These are phyloP conservation scores for Pandemis heparana DNA, from an alignment of 2,888 invertebrate genomes.

Conservation along the genomic window DNA sequence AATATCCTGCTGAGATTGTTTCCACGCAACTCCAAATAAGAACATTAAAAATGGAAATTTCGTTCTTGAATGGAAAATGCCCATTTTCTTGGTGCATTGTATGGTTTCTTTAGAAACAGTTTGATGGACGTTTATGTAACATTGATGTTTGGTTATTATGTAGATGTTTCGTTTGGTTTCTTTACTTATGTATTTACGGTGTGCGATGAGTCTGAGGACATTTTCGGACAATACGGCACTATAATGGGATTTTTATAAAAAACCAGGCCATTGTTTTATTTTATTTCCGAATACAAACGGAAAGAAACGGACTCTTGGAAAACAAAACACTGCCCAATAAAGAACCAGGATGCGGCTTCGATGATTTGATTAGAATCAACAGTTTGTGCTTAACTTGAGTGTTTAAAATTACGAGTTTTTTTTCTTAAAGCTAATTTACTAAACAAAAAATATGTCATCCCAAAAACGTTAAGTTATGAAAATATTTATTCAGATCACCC, in stretches of 20 bases:
- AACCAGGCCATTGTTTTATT: not conserved
- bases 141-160: constrained; percentile 5
- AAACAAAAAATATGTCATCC: too few relatives aligned
- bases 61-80: constrained; percentile 17
- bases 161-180: constrained; percentile 1
- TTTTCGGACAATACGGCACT: not conserved
- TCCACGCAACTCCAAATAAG: constrained; percentile 3
- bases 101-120: constrained; percentile 16
- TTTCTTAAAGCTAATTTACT: too few relatives aligned
- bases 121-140: constrained; percentile 22
- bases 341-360: too few relatives aligned
- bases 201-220: not conserved
- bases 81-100: constrained; percentile 17
- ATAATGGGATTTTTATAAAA: not conserved
- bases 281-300: not conserved
- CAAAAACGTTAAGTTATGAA: too few relatives aligned
- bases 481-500: too few relatives aligned
- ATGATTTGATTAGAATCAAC: too few relatives aligned
- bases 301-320: not conserved
- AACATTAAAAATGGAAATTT: constrained; percentile 24
- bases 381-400: too few relatives aligned
- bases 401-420: too few relatives aligned
- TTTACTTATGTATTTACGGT: not conserved
- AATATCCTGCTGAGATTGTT: not conserved
- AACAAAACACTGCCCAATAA: not conserved